Evolutionary conservation across 2,797 vertebrate genomes (phyloP).

Genomic region (Amblyopsis hoosieri): DNA sequence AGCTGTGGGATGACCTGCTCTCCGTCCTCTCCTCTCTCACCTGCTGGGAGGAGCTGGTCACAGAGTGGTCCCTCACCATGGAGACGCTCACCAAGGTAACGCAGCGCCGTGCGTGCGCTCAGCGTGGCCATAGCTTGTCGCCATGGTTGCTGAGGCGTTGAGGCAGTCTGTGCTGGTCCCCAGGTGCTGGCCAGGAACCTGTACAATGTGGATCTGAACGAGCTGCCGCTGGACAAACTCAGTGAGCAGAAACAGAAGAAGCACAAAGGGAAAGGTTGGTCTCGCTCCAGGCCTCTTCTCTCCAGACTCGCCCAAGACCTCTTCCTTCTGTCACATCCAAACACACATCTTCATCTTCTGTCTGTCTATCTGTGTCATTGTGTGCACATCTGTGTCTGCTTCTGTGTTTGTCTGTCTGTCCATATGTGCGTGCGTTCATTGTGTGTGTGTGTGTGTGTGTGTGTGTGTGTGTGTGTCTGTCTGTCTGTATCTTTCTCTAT

Average conservation of each 20-base stretch:
- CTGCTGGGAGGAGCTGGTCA: constrained; percentile 98
- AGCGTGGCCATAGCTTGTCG: no score
- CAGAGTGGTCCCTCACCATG: constrained; percentile 99
- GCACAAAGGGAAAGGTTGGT: constrained; percentile 97
- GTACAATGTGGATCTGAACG: constrained; percentile 93
- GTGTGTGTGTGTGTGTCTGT: no score
- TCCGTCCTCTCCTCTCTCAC: constrained; percentile 94
- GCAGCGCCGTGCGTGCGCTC: background rate
- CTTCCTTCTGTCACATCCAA: no score
- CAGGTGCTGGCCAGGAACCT: constrained; percentile 94
- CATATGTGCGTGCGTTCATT: no score
- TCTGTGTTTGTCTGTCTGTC: no score
- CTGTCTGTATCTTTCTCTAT: no score
- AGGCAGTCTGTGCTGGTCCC: constrained; percentile 17
- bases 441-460: no score
- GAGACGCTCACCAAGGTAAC: constrained; percentile 93
- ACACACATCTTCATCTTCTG: no score
- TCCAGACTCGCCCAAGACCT: no score
- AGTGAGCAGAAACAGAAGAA: constrained; percentile 99
- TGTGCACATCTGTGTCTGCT: no score
- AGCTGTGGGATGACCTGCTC: constrained; percentile 96
- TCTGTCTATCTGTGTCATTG: no score
- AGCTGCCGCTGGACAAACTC: constrained; percentile 95
- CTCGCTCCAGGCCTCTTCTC: background rate
- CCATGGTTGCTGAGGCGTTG: background rate